Percentiles rank a stretch among this genome's conserved stretches.
Evolutionary conservation across 2,888 invertebrate genomes (phyloP).

Genomic region (Melanostoma mellinum): DNA sequence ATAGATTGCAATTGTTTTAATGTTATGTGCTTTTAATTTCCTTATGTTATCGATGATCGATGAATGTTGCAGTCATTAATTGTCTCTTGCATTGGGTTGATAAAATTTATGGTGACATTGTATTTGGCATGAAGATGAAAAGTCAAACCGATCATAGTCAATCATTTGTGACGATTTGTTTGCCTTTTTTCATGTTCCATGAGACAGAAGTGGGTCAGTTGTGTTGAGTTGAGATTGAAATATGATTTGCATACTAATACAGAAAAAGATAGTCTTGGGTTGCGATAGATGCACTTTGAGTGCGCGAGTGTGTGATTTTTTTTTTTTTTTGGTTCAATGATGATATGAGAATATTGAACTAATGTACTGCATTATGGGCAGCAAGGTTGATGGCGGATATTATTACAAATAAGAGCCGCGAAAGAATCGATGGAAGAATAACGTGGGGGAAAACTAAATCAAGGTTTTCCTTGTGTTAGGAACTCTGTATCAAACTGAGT

Average conservation of each 20-base stretch:
- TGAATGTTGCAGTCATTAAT: constrained; percentile 56
- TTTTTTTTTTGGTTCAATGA: constrained; percentile 9
- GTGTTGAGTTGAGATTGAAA: constrained; percentile 62
- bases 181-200: constrained; percentile 15
- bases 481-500: too few species aligned
- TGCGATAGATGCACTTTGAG: constrained; percentile 48
- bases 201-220: constrained; percentile 65
- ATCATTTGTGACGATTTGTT: constrained; percentile 58
- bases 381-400: constrained; percentile 42
- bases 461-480: not conserved
- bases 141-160: constrained; percentile 55
- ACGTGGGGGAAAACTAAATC: not conserved
- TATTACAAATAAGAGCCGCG: constrained; percentile 28
- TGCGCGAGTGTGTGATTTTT: not conserved
- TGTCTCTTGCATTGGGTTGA: not conserved
- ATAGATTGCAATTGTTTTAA: constrained; percentile 69
- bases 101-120: constrained; percentile 56
- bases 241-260: constrained; percentile 24
- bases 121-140: constrained; percentile 66
- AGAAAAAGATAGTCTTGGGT: constrained; percentile 24
- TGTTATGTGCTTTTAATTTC: constrained; percentile 71
- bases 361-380: constrained; percentile 23
- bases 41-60: constrained; percentile 63
- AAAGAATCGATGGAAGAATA: constrained; percentile 11
- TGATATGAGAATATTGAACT: constrained; percentile 49